These are phyloP conservation scores for Tursiops truncatus DNA, from an alignment of 2,113 vertebrate genomes.

Conservation along the genomic window DNA sequence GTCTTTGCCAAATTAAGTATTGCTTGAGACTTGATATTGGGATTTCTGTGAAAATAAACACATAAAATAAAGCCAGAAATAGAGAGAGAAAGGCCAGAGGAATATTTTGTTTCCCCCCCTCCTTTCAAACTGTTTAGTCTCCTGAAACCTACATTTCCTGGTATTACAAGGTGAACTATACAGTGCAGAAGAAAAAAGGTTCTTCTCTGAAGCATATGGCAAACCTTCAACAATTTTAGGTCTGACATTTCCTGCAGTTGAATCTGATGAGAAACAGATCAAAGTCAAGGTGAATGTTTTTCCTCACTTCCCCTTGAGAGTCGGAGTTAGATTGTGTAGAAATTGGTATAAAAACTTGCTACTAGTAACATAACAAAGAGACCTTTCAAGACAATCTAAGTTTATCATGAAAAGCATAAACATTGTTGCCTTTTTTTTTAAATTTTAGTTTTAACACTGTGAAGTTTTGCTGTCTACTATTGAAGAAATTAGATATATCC, in stretches of 20 bases:
- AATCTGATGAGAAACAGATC: constrained; percentile 54
- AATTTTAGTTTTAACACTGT: neutral
- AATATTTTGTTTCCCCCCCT: neutral
- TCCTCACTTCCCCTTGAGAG: neutral
- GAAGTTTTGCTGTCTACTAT: neutral
- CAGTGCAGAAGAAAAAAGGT: neutral
- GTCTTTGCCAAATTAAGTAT: neutral
- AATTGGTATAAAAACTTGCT: neutral
- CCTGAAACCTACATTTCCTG: neutral
- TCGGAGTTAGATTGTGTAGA: neutral
- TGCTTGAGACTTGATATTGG: neutral
- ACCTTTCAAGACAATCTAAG: neutral
- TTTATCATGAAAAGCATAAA: neutral
- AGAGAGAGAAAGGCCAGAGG: neutral
- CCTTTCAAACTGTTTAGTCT: neutral
- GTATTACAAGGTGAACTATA: constrained; percentile 54
- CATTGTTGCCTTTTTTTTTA: neutral
- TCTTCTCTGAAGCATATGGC: constrained; percentile 17
- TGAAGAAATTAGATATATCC: neutral
- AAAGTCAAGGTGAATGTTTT: constrained; percentile 54
- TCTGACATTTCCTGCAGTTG: constrained; percentile 53
- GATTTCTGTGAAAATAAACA: neutral
- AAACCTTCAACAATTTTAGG: constrained; percentile 59
- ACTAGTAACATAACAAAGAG: neutral
- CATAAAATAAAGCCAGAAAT: neutral